Base-by-base conservation (phyloP, 2,797 vertebrate species). In the Alectoris magna region DNA sequence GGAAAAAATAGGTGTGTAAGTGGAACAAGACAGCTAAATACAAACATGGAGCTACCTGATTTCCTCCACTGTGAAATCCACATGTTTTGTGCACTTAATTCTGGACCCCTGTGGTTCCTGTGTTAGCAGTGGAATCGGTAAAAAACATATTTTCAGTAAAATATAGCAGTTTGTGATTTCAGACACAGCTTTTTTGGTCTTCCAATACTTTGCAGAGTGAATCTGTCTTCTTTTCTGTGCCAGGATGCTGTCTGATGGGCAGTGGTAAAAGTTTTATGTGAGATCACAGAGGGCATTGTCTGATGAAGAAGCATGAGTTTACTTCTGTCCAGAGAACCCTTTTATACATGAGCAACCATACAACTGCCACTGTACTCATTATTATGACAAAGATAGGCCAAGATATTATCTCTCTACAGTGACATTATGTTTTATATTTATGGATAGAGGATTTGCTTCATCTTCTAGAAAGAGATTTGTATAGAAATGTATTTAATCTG, bases 401-500 rank as follows among this genome's bases (percentile, higher is more conserved):
- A 16, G 58, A 38, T 58, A 82, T 96, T 91, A 89, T 70, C 86
- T 92, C 62, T 89, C 68, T 75, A 74, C 76, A 91, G 27, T 82
- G 23, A 48, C 3, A 10, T 77, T 75, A 67, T 80, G 55, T 94
- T 93, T 83, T 94, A 86, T 94, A 95, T 95, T 96, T 88, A 49
- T 72, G 85, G 49, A 89, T 68, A 84, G 39, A 91, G 75, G 88
- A 94, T 95, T 93, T 96, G 43, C 69, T 71, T 94, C 59, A 68
- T 88, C 94, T 95, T 94, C 79, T 75, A 95, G 84, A 77, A 75
- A 92, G 46, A 55, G 80, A 94, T 94, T 95, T 95, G 80, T 85
- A 79, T 23, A 85, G 87, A 95, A 94, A 96, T 92, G 71, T 89
- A 87, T 71, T 92, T 95, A 97, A 96, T 94, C 83, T 96, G 66